Conservation (phyloP, 92 coral and sea anemone species). For the Palythoa grandiflora region DNA sequence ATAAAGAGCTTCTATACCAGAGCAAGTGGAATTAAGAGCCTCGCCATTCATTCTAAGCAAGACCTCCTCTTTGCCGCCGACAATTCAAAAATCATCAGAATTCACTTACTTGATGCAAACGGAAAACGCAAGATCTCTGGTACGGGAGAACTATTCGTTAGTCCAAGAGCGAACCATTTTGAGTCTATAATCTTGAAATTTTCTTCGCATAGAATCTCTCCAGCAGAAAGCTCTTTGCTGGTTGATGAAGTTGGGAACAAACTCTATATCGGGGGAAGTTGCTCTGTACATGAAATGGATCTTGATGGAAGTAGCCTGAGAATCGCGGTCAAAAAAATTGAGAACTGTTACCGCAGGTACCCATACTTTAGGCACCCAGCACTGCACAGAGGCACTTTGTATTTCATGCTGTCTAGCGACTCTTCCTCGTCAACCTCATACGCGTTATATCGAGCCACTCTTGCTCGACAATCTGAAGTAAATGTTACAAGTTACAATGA, state of each 20-base stretch:
- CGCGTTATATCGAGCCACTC: constrained; percentile 1
- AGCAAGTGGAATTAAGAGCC: neutral
- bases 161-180: constrained; percentile 32
- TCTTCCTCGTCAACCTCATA: neutral
- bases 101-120: constrained; percentile 43
- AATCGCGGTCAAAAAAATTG: neutral
- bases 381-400: neutral
- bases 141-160: constrained; percentile 45
- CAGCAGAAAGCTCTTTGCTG: neutral
- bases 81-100: neutral
- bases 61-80: constrained; percentile 52
- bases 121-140: constrained; percentile 51
- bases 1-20: constrained; percentile 5
- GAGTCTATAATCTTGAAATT: constrained; percentile 21
- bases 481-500: neutral
- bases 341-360: too few species aligned
- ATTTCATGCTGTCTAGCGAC: neutral
- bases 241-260: constrained; percentile 8
- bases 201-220: neutral
- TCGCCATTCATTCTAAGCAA: constrained; percentile 48
- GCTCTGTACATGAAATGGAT: neutral
- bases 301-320: constrained; percentile 14
- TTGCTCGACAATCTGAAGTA: neutral
- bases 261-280: neutral
- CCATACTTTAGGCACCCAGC: neutral